These are phyloP conservation scores for Limanda limanda DNA, from an alignment of 2,113 vertebrate genomes.

Conservation along the genomic window DNA sequence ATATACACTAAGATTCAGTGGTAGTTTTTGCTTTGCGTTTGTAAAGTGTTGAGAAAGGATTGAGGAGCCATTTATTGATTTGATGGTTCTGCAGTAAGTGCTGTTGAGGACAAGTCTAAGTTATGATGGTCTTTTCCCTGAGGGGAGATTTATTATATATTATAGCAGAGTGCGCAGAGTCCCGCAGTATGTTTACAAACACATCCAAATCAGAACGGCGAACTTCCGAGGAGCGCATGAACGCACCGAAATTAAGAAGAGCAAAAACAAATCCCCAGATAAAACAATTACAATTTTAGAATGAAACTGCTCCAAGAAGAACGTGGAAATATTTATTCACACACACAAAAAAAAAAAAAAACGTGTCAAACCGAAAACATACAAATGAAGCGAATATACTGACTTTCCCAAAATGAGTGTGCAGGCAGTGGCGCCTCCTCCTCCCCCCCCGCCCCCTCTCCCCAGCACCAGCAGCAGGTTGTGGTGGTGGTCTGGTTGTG, in stretches of 20 bases:
- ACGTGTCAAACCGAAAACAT: slow-evolving; percentile 25
- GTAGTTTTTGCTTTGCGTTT: too few relatives aligned
- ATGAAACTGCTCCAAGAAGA: not conserved
- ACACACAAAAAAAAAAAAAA: not conserved
- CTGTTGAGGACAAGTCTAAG: too few relatives aligned
- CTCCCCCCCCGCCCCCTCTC: not conserved
- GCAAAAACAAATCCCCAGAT: too few relatives aligned
- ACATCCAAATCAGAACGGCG: not conserved
- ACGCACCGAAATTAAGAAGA: not conserved
- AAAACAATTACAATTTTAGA: too few relatives aligned
- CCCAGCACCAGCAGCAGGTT: slow-evolving; percentile 43
- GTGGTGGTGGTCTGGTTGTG: slow-evolving; percentile 39
- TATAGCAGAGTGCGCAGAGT: too few relatives aligned
- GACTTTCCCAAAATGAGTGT: slow-evolving; percentile 49
- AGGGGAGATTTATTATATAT: too few relatives aligned
- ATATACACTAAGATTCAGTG: too few relatives aligned
- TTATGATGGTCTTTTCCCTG: too few relatives aligned
- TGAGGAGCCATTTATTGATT: too few relatives aligned
- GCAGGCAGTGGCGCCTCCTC: slow-evolving; percentile 7
- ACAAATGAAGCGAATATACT: slow-evolving; percentile 29
- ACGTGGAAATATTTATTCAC: accelerated
- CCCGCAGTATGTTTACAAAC: not conserved
- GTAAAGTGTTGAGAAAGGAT: too few relatives aligned
- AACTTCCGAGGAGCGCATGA: not conserved
- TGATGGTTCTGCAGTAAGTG: too few relatives aligned